Percentiles rank a stretch among this genome's conserved stretches.
phyloP scores from a whole-genome alignment of 2,113 vertebrate genomes.

The Neomonachus schauinslandi region DNA sequence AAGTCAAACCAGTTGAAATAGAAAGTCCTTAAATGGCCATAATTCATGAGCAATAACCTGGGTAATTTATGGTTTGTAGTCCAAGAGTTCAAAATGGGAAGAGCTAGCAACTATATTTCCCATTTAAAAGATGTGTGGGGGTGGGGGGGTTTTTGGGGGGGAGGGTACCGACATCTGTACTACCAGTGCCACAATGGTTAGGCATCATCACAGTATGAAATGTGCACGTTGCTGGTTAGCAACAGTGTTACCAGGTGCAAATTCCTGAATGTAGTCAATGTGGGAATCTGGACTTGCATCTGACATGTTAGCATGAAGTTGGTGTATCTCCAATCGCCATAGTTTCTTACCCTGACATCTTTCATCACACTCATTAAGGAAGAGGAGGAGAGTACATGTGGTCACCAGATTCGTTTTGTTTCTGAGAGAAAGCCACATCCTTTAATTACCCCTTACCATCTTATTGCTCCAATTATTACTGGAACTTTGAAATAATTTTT shows the following conservation, averaged over 20 bases:
- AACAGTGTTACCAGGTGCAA: conserved; percentile 72
- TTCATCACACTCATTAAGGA: conserved; percentile 85
- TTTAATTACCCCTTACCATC: conserved; percentile 81
- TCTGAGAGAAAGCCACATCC: conserved; percentile 77
- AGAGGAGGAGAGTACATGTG: conserved; percentile 84
- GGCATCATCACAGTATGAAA: not conserved
- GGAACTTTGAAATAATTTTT: conserved; percentile 80
- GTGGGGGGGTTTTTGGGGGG: rapidly evolving
- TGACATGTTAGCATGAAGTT: conserved; percentile 81
- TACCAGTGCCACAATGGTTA: not conserved
- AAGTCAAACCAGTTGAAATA: conserved; percentile 58
- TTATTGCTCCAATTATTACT: conserved; percentile 73
- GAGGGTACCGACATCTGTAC: not conserved
- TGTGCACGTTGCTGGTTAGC: not conserved
- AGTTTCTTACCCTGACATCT: conserved; percentile 84
- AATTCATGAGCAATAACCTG: conserved; percentile 45
- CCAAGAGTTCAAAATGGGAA: conserved; percentile 18
- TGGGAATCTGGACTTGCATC: conserved; percentile 81
- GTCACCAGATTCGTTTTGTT: conserved; percentile 86
- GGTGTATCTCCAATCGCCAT: conserved; percentile 77
- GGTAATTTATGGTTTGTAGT: conserved; percentile 27
- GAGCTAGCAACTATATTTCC: not conserved
- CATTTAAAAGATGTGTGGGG: not conserved
- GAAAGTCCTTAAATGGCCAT: conserved; percentile 48
- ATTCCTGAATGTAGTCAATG: conserved; percentile 74